phyloP scores from a whole-genome alignment of 2,113 vertebrate species.

The Spizaetus ornatus region DNA sequence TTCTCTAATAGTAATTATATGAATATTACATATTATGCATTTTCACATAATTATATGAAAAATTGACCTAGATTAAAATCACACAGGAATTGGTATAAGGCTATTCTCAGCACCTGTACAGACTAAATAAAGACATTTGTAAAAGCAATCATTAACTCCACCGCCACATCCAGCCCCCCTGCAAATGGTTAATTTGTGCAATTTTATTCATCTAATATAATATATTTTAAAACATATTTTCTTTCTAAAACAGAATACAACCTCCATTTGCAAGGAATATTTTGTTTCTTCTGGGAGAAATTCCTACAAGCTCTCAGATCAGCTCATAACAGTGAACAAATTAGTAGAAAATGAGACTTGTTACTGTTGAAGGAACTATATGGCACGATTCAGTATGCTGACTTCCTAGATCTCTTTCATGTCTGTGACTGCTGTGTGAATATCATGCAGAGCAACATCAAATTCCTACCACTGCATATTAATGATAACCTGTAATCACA shows the following conservation, averaged over 20 bases:
- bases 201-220: not conserved
- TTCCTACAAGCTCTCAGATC: not conserved
- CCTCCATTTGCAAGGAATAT: not conserved
- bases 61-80: not conserved
- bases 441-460: not conserved
- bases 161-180: rapidly evolving
- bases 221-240: not conserved
- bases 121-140: not conserved
- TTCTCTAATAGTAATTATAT: not conserved
- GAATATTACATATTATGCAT: not conserved
- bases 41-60: not conserved
- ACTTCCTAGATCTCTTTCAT: not conserved
- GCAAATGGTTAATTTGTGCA: not conserved
- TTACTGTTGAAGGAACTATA: not conserved
- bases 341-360: not conserved
- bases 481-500: not conserved
- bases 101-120: not conserved
- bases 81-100: not conserved
- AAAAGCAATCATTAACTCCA: not conserved
- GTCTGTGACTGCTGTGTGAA: not conserved
- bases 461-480: not conserved
- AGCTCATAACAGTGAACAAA: not conserved
- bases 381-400: not conserved
- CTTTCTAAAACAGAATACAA: not conserved
- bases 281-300: not conserved